Evolutionary conservation across 2,888 invertebrate species (phyloP), one percentile per base, ranked within the genome.

Genomic region (Hypomecis atomaria): DNA sequence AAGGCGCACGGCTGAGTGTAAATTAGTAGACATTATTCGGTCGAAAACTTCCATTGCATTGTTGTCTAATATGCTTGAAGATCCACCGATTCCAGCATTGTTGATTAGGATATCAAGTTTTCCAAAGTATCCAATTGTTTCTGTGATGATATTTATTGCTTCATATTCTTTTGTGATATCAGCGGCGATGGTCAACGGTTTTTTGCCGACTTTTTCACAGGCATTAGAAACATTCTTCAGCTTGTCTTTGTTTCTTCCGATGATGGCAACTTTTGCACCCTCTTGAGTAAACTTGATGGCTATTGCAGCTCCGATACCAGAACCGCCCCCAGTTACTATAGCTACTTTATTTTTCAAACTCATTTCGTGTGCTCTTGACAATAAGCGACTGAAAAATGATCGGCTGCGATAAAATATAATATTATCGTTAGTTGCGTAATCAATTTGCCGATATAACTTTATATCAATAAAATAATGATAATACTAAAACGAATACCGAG

Each of bases 301-400:
- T 10, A 78, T 77, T 0, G 82, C 73, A 6, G 83, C 83, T 1
- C 85, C 84, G 6, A 85, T 84, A 0, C 84, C 83, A 1, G 83
- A 81, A 62, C 83, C 80, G 0, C 78, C 78, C 4, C 83, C 84
- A 3, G 81, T 83, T 23, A 84, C 75, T 37, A 83, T 62, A 6
- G 83, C 82, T 0, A 83, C 80, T 78, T 83, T 85, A 11, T 76
- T 71, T 36, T 62, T 45, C 52, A 71, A 64, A 67, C 45, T 62
- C 68, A 73, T 48, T 33, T 57, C 34, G 44, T 37, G 11, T 43
- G 33, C 36, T 52, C 23, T 52, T 1, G 5, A 33, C 4, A 42
- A 42, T 9, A 52, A 10, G n/a, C 40, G 33, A 42, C 6, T 4
- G 7, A 10, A 40, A 5, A 52, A 52, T 52, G 23, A 10, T 42